phyloP scores from a whole-genome alignment of 1,140 invertebrate genomes.

The Cyphomyrmex costatus region DNA sequence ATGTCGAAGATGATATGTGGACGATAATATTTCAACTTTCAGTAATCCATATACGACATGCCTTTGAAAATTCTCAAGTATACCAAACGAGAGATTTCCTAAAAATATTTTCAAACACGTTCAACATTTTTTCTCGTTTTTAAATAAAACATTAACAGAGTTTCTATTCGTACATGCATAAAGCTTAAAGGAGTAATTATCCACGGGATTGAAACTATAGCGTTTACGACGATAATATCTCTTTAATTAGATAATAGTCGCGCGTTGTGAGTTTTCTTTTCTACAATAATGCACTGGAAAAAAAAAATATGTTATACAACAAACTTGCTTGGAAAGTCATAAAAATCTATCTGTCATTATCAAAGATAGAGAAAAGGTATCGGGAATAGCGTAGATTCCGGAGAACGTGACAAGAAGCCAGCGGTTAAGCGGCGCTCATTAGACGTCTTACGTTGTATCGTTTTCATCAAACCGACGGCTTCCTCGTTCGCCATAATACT shows the following conservation, averaged over 20 bases:
- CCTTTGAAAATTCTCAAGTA: neutral
- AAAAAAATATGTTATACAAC: neutral
- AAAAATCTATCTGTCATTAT: conserved; percentile 20
- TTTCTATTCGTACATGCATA: neutral
- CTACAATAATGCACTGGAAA: neutral
- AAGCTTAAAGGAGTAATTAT: conserved; percentile 1
- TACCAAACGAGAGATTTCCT: too few species aligned
- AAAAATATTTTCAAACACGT: neutral
- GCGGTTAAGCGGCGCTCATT: conserved; percentile 51
- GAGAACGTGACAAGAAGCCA: conserved; percentile 33
- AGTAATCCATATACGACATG: neutral
- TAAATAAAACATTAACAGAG: neutral
- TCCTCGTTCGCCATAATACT: conserved; percentile 58
- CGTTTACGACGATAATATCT: neutral
- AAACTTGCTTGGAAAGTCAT: neutral
- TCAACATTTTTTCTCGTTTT: neutral
- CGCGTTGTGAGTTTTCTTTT: neutral
- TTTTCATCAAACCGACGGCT: conserved; percentile 48
- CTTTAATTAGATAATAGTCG: neutral
- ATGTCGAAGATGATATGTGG: conserved; percentile 17
- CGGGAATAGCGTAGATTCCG: conserved; percentile 27
- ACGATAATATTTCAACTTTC: conserved; percentile 19
- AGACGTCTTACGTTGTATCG: conserved; percentile 47
- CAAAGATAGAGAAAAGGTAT: conserved; percentile 1
- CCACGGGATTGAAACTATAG: neutral